Evolutionary conservation across 2,888 invertebrate species (phyloP).

Genomic region (Cataglyphis cursor): DNA sequence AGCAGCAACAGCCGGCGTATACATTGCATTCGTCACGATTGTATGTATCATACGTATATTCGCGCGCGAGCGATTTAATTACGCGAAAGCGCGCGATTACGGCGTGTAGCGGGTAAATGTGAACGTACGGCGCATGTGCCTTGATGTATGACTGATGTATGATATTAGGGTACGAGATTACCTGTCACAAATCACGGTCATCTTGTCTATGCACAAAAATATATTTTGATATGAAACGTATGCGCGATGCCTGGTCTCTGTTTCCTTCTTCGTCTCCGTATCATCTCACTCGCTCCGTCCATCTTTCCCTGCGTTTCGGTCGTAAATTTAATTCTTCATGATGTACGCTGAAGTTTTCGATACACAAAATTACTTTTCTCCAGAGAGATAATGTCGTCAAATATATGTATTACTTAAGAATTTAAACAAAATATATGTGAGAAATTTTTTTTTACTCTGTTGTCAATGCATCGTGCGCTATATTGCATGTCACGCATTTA

Average conservation of each 20-base stretch:
- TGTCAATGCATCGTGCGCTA: not conserved
- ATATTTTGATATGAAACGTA: conserved; percentile 86
- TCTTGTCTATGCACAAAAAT: conserved; percentile 86
- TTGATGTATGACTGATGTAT: conserved; percentile 79
- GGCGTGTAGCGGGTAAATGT: conserved; percentile 60
- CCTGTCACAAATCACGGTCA: conserved; percentile 83
- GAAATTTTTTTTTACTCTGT: conserved; percentile 5
- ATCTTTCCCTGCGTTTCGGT: not conserved
- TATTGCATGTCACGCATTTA: too few species aligned
- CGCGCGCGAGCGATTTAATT: conserved; percentile 43
- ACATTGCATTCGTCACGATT: conserved; percentile 45
- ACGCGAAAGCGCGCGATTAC: conserved; percentile 22
- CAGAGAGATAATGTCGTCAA: not conserved
- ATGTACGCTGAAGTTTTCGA: conserved; percentile 5
- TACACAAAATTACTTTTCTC: conserved; percentile 10
- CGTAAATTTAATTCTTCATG: conserved; percentile 1
- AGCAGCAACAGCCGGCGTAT: conserved; percentile 57
- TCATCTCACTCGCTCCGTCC: not conserved
- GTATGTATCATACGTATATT: conserved; percentile 19
- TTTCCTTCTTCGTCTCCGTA: conserved; percentile 21
- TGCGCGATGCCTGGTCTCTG: conserved; percentile 24
- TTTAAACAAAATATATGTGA: conserved; percentile 1
- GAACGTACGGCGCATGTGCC: conserved; percentile 67
- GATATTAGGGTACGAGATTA: conserved; percentile 81
- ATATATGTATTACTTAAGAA: not conserved